Evolutionary conservation across 2,888 invertebrate genomes (phyloP), one percentile per base, ranked within the genome.

Genomic region (Lypha dubia): DNA sequence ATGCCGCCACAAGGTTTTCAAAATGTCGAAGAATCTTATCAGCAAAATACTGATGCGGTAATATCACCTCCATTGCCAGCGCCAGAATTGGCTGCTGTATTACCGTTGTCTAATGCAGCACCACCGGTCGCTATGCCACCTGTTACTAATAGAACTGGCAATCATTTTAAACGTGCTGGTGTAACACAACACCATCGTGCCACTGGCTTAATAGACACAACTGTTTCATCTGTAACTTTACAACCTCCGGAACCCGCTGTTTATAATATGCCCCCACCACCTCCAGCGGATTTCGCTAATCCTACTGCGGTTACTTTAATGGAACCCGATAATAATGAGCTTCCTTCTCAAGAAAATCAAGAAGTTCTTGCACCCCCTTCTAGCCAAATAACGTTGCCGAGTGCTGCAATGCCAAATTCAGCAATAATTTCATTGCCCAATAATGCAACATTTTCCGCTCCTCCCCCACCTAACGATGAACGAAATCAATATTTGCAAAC

Each of bases 401-500:
- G 65, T 70, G 28, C 56, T 9, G 15, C 38, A 20, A 9, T 22
- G 41, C 71, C 49, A n/a, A 32, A 46, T 15, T 9, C 81, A 32
- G 65, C 74, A 22, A 11, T 58, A 7, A 65, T 83, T 35, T 51
- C 79, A 20, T 58, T 84, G 22, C 73, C 84, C 8, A 74, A 73
- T 24, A 49, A 51, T 1, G 11, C 56, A 13, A 38, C n/a, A 7
- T 6, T 41, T 3, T 62, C 24, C 38, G 38, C 46, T 20, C 41
- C 67, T n/a, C 83, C 85, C 2, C 90, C 90, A 15, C 84, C 85
- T 3, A 94, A 94, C 83, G 94, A 94, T 89, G 96, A 96, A 88
- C 93, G 96, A 79, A 95, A 96, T 90, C 95, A 96, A 90, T 96
- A 96, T 90, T 92, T 96, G 80, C 96, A 96, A 92, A 96, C 96